These are phyloP conservation scores for Cacoxenus indagator DNA, from an alignment of 2,888 invertebrate species.

Conservation along the genomic window DNA sequence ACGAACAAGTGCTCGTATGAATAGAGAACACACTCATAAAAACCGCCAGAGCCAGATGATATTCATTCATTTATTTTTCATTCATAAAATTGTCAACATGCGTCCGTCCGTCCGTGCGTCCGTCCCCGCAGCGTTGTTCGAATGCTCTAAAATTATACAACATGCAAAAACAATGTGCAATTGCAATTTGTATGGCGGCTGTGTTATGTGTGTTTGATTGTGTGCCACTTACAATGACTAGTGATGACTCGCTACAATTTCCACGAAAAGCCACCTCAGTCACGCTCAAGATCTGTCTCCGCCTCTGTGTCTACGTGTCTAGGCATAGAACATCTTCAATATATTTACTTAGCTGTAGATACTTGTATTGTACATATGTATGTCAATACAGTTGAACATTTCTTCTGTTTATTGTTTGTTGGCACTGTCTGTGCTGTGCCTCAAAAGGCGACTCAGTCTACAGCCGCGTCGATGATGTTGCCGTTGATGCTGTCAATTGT, in stretches of 20 bases:
- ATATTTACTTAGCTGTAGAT: slow-evolving; percentile 19
- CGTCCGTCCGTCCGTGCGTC: not conserved
- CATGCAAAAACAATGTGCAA: not conserved
- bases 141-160: slow-evolving; percentile 3
- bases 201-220: slow-evolving; percentile 39
- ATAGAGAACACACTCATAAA: not conserved
- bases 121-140: not conserved
- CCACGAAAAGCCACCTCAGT: slow-evolving; percentile 31
- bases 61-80: slow-evolving; percentile 3
- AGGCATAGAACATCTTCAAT: not conserved
- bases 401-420: not conserved
- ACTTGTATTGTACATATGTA: not conserved
- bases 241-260: slow-evolving; percentile 8
- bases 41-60: not conserved
- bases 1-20: not conserved
- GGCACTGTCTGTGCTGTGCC: not conserved
- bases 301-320: slow-evolving; percentile 24
- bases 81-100: not conserved
- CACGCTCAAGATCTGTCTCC: slow-evolving; percentile 19
- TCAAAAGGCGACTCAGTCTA: not conserved
- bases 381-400: too few relatives aligned
- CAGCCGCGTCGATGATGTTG: slow-evolving; percentile 26
- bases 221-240: not conserved
- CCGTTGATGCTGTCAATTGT: slow-evolving; percentile 41
- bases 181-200: slow-evolving; percentile 25